Base-by-base conservation (phyloP, 2,888 invertebrate genomes). In the Megamerina dolium region DNA sequence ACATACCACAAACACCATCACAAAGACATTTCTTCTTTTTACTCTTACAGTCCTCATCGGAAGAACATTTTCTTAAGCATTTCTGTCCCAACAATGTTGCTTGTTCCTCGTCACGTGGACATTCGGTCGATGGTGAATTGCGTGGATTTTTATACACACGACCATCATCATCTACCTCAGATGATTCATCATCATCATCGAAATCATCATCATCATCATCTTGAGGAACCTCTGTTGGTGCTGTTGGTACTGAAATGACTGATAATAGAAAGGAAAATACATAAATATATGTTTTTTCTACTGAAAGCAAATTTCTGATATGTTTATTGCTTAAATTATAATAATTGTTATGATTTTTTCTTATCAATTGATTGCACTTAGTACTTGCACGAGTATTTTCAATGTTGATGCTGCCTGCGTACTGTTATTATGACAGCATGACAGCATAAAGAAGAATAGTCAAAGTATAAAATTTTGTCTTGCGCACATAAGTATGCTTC, bases 1-100 rank as follows among this genome's bases (percentile, higher is more conserved):
- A 94, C 82, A 92, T 86, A 44, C 97, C 97, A 64, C 97, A 97
- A 2, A 85, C 82, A 36, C 95, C 96, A 66, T 99, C 97, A 68
- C 97, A 99, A 50, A 94, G 78, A 66, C 97, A 99, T 66, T 92
- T 87, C 75, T 95, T 94, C 75, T 91, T 89, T 74, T 90, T 88
- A 66, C 94, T 94, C 73, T 93, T 92, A 72, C 97, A 97, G 70
- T 96, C 95, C 64, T 88, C 88, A 64, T 96, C 93, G 0, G 87
- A 85, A 1, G 85, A 89, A 66, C 96, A 97, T 68, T 92, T 92
- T 50, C 93, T 80, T 48, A 93, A 77, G 72, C 94, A 94, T 63
- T 87, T 86, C 63, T 92, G 89, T 2, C 87, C 86, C 68, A 89
- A 72, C 42, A 87, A 70, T 1, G 84, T 82, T 23, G 90, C 90